Conservation (phyloP, 2,113 vertebrate species). For the Apeltes quadracus region DNA sequence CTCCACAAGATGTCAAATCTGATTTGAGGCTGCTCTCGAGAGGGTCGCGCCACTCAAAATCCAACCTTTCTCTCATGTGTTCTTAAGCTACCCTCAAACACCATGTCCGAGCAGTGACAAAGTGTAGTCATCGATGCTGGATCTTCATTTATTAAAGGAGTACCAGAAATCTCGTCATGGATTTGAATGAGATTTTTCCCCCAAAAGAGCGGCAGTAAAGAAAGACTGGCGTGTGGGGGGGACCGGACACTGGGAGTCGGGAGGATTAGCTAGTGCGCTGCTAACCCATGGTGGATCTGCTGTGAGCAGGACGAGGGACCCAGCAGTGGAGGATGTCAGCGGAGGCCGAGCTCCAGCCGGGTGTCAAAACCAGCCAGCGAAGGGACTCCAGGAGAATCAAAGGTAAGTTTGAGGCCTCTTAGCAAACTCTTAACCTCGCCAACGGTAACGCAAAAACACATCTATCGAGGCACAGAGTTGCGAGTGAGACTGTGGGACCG, state of each 20-base stretch:
- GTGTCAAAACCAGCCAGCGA: slow-evolving; percentile 97
- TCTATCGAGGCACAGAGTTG: not conserved
- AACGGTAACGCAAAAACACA: not conserved
- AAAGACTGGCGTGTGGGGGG: slow-evolving; percentile 36
- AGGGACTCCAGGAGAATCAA: slow-evolving; percentile 95
- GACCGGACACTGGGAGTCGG: slow-evolving; percentile 48
- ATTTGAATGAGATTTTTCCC: slow-evolving; percentile 60
- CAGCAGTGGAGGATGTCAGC: slow-evolving; percentile 86
- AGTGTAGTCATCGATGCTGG: slow-evolving; percentile 35
- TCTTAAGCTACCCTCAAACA: slow-evolving; percentile 34
- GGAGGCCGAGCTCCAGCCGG: slow-evolving; percentile 98
- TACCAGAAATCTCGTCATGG: slow-evolving; percentile 59
- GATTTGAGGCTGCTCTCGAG: slow-evolving; percentile 60
- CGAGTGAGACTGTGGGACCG: not conserved
- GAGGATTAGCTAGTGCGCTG: slow-evolving; percentile 65
- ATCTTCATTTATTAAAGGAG: slow-evolving; percentile 64
- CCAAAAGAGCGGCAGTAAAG: slow-evolving; percentile 50
- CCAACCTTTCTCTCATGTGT: slow-evolving; percentile 38
- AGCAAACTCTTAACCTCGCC: not conserved
- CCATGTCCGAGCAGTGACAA: slow-evolving; percentile 58
- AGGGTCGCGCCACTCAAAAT: slow-evolving; percentile 46
- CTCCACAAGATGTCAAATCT: slow-evolving; percentile 66
- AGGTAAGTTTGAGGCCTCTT: slow-evolving; percentile 78
- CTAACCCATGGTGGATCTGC: slow-evolving; percentile 77
- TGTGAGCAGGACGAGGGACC: slow-evolving; percentile 81